These are phyloP conservation scores for Lomographa bimaculata DNA, from an alignment of 2,888 invertebrate genomes.

Conservation along the genomic window DNA sequence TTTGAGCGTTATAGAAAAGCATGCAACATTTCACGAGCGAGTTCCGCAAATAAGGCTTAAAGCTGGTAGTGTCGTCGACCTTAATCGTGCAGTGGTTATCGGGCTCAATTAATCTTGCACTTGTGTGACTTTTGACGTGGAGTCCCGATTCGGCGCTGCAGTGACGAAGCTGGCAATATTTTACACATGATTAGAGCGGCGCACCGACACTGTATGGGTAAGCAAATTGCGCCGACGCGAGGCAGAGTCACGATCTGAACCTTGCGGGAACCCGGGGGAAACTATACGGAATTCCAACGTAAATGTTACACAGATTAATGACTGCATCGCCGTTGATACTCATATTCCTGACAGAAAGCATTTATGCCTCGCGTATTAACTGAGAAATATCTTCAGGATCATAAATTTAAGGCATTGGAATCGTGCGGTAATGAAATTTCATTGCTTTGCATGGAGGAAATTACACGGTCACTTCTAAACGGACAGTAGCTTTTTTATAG, in stretches of 20 bases:
- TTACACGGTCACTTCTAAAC: no score
- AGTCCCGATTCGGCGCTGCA: constrained; percentile 66
- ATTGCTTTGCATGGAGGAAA: no score
- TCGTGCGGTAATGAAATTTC: not conserved
- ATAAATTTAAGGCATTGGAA: not conserved
- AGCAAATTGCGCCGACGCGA: constrained; percentile 81
- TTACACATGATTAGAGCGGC: constrained; percentile 80
- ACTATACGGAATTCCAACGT: constrained; percentile 79
- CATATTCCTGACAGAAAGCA: constrained; percentile 24
- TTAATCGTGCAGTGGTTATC: constrained; percentile 64
- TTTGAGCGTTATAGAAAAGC: constrained; percentile 13
- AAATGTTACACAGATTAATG: constrained; percentile 78
- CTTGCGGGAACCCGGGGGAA: constrained; percentile 77
- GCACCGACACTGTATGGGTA: constrained; percentile 77
- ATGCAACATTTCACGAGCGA: constrained; percentile 18
- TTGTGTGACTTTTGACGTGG: constrained; percentile 69
- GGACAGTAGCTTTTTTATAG: no score
- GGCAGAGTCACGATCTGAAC: constrained; percentile 81
- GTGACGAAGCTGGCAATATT: constrained; percentile 77
- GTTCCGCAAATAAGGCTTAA: constrained; percentile 22
- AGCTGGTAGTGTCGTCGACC: constrained; percentile 39
- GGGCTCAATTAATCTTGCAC: constrained; percentile 68
- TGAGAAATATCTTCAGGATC: not conserved
- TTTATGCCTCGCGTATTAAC: constrained; percentile 14
- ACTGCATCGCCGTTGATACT: constrained; percentile 59